Percentiles rank a stretch among this genome's conserved stretches.
These are phyloP conservation scores for Phrynosoma blainvillii DNA, from an alignment of 2,113 vertebrate species.

Conservation along the genomic window DNA sequence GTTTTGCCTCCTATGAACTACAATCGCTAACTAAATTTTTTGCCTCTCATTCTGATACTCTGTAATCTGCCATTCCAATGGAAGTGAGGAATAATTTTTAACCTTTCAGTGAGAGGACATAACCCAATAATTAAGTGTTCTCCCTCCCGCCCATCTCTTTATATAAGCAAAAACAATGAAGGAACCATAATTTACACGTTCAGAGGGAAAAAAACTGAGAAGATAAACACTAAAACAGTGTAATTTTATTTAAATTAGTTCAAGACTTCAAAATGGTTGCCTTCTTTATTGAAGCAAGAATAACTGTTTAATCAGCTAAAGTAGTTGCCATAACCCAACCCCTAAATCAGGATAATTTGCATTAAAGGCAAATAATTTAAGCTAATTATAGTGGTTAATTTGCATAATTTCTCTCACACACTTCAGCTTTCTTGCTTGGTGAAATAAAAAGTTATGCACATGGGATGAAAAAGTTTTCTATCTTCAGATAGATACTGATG, in stretches of 20 bases:
- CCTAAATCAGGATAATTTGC: constrained; percentile 32
- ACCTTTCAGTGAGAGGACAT: constrained; percentile 62
- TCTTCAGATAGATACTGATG: background rate
- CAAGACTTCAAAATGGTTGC: constrained; percentile 56
- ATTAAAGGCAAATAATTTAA: constrained; percentile 27
- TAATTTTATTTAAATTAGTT: constrained; percentile 56
- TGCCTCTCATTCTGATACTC: constrained; percentile 47
- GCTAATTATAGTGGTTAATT: constrained; percentile 31
- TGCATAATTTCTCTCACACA: constrained; percentile 21
- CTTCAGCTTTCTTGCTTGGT: constrained; percentile 14
- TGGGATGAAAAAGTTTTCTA: background rate
- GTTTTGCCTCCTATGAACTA: constrained; percentile 19
- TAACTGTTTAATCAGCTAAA: constrained; percentile 55
- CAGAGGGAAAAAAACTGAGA: constrained; percentile 59
- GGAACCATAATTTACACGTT: constrained; percentile 47
- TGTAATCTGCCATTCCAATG: constrained; percentile 46
- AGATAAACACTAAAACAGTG: constrained; percentile 59
- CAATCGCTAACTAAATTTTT: constrained; percentile 37
- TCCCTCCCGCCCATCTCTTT: constrained; percentile 49
- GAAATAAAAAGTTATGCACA: constrained; percentile 16
- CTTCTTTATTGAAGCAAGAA: constrained; percentile 52
- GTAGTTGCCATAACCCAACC: constrained; percentile 14
- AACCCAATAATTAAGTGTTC: constrained; percentile 64
- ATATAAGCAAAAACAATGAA: constrained; percentile 54
- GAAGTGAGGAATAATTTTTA: constrained; percentile 53